Evolutionary conservation across 1,140 invertebrate species (phyloP), one percentile per base, ranked within the genome.

Genomic region (Drosophila erecta): DNA sequence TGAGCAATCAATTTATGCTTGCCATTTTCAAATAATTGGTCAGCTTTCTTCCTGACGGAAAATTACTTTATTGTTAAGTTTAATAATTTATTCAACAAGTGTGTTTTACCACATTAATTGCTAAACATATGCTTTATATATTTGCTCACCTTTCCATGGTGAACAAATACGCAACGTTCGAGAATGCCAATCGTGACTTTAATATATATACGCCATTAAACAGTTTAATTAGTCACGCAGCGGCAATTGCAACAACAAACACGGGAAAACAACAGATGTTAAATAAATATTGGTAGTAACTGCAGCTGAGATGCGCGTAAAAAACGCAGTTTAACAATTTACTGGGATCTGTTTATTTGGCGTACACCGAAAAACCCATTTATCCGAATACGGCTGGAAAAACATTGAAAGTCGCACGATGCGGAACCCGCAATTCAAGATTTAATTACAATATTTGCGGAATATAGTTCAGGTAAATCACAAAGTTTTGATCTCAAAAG

Each of bases 171-270:
- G 27, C 11, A 22, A 22, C 11, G 27, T 6, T 15, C 14, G 7
- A 15, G 40, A 58, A 11, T 41, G 35, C 38, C 74, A 70, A 38
- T 55, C 43, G 40, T 50, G 24, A 55, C 69, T 86, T 87, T 81
- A 85, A 75, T 81, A 70, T 85, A 81, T 85, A 70, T 85, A 81
- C 86, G 74, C 78, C 64, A 66, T 81, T 74, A 78, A 66, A 64
- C 41, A 20, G 77, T 76, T 85, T 69, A 81, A 76, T 85, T 80
- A 85, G 72, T 80, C 66, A 69, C 66, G 54, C 71, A 43, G 44
- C 30, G 38, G 50, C 24, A 40, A 37, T 58, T 33, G 22, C 49
- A 62, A 35, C 22, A 55, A 58, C 40, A 44, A 51, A 30, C 7
- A 40, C n/a, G 10, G 55, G 35, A 59, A 59, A 62, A 65, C 81